phyloP scores from a whole-genome alignment of 2,113 vertebrate genomes.

The Atlantisia rogersi region DNA sequence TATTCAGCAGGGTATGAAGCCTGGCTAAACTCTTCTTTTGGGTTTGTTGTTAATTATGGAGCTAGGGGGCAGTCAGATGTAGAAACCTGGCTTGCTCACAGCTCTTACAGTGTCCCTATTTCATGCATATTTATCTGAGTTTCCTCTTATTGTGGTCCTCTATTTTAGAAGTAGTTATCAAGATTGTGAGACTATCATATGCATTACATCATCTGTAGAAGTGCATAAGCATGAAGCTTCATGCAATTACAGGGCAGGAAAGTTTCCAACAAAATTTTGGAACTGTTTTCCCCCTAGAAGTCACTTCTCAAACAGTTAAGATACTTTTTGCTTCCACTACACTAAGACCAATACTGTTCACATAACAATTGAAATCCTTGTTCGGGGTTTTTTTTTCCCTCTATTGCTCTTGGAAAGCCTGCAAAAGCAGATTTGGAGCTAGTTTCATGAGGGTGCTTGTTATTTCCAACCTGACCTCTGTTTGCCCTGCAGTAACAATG shows the following conservation, averaged over 20 bases:
- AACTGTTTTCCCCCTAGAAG: neutral
- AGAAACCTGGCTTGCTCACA: neutral
- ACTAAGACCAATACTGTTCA: neutral
- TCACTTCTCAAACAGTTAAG: neutral
- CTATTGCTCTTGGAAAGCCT: neutral
- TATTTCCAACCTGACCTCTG: neutral
- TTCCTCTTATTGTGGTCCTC: neutral
- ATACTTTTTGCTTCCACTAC: neutral
- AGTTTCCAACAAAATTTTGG: neutral
- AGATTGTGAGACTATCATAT: neutral
- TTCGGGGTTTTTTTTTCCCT: neutral
- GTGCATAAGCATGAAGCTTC: neutral
- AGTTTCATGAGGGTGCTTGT: neutral
- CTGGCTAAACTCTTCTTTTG: neutral
- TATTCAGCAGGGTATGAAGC: neutral
- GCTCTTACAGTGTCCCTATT: neutral
- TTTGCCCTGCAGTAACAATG: neutral
- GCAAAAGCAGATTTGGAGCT: neutral
- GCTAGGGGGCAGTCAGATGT: neutral
- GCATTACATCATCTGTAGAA: neutral
- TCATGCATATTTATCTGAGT: neutral
- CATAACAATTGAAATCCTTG: neutral
- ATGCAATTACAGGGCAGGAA: neutral
- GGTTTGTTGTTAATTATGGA: neutral
- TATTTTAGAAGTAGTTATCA: neutral